phyloP scores from a whole-genome alignment of 2,888 invertebrate genomes.

The Harpagoxenus sublaevis region DNA sequence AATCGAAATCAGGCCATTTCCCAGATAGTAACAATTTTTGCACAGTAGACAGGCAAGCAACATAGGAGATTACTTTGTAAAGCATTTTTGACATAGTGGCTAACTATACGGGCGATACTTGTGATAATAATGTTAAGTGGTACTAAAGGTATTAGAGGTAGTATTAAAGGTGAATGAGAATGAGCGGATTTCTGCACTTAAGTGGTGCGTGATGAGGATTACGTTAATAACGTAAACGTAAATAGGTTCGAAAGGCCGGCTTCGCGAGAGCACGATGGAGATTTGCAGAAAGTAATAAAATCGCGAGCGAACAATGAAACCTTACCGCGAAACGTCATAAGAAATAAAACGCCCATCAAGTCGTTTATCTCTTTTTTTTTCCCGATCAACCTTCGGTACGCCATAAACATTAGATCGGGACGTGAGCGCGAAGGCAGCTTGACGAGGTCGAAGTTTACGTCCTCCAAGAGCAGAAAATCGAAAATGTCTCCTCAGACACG shows the following conservation, averaged over 20 bases:
- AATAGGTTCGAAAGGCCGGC: constrained; percentile 25
- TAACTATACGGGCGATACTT: neutral
- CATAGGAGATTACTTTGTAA: constrained; percentile 13
- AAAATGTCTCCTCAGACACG: neutral
- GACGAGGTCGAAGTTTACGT: constrained; percentile 2
- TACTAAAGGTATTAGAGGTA: neutral
- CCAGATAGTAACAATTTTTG: constrained; percentile 16
- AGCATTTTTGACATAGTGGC: constrained; percentile 8
- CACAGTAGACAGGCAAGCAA: neutral
- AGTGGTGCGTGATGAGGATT: constrained; percentile 14
- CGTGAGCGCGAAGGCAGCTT: neutral
- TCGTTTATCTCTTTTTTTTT: neutral
- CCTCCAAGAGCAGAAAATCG: constrained; percentile 1
- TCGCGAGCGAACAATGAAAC: neutral
- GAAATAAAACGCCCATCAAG: constrained; percentile 21
- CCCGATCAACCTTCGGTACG: neutral
- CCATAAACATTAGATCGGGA: constrained; percentile 17
- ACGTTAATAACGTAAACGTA: constrained; percentile 33
- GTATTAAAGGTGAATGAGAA: neutral
- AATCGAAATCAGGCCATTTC: neutral
- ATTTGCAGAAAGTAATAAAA: constrained; percentile 33
- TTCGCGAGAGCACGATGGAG: neutral
- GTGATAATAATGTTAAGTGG: constrained; percentile 31
- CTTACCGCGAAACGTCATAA: neutral
- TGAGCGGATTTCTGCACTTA: neutral